Evolutionary conservation across 2,888 invertebrate genomes (phyloP).

Genomic region (Pyrrhosoma nymphula): DNA sequence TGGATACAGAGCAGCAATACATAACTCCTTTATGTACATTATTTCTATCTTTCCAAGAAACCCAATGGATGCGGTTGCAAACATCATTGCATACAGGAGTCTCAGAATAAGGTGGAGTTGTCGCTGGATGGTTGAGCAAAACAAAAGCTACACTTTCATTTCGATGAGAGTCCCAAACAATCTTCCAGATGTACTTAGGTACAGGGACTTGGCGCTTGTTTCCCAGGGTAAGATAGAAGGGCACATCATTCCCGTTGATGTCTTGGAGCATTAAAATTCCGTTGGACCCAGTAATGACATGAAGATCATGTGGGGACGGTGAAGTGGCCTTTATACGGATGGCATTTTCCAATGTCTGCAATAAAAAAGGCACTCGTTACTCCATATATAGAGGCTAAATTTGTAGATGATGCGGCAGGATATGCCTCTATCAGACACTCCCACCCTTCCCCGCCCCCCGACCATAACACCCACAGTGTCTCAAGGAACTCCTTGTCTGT

Average conservation of each 20-base stretch:
- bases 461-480: too few species aligned
- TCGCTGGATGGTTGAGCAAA: conserved; percentile 30
- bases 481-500: too few species aligned
- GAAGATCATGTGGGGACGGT: conserved; percentile 42
- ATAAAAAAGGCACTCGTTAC: not conserved
- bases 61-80: conserved; percentile 39
- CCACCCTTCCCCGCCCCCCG: conserved; percentile 8
- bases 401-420: too few species aligned
- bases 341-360: not conserved
- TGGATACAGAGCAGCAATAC: conserved; percentile 26
- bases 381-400: too few species aligned
- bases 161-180: not conserved
- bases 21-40: conserved; percentile 25
- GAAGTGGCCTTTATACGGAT: not conserved
- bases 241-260: not conserved
- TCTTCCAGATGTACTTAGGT: conserved; percentile 45
- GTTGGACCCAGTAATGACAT: conserved; percentile 53
- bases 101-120: not conserved
- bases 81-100: conserved; percentile 37
- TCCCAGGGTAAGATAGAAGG: conserved; percentile 16
- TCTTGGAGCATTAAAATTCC: conserved; percentile 59
- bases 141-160: conserved; percentile 56
- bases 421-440: not conserved
- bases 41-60: conserved; percentile 37
- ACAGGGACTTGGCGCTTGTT: not conserved